Evolutionary conservation across 1,140 invertebrate species (phyloP).

Genomic region (Drosophila bocki): DNA sequence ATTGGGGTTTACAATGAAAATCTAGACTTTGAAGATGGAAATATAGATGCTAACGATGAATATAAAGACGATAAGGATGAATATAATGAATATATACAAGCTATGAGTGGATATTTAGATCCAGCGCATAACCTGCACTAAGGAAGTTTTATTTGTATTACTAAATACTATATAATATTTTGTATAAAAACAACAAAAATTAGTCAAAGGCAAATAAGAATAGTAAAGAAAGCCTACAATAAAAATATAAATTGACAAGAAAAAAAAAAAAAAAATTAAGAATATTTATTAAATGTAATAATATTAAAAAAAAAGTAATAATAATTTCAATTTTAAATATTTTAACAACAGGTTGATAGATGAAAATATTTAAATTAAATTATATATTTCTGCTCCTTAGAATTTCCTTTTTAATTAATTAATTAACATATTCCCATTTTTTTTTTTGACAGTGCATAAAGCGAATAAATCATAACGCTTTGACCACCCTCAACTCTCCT

Average conservation of each 20-base stretch:
- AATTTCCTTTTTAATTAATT: neutral
- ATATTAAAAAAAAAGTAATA: no score
- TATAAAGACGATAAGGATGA: neutral
- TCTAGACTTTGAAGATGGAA: no score
- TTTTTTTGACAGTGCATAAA: conserved; percentile 8
- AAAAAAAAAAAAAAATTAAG: neutral
- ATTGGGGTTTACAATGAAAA: no score
- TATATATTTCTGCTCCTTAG: no score
- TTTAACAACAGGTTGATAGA: no score
- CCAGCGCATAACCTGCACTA: neutral
- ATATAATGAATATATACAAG: no score
- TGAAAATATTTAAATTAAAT: no score
- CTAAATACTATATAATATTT: neutral
- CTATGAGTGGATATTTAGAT: no score
- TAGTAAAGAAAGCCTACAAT: neutral
- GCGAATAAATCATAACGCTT: conserved; percentile 76
- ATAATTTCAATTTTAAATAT: no score
- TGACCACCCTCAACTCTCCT: conserved; percentile 1
- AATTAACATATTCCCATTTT: neutral
- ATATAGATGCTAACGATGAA: neutral
- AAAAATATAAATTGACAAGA: neutral
- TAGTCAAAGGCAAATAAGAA: neutral
- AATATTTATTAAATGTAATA: neutral
- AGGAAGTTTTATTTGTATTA: neutral
- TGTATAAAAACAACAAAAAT: neutral